A percentile compares a stretch with the other conserved stretches of the same genome.
Conservation (phyloP, 2,797 vertebrate genomes). For the Helarctos malayanus region DNA sequence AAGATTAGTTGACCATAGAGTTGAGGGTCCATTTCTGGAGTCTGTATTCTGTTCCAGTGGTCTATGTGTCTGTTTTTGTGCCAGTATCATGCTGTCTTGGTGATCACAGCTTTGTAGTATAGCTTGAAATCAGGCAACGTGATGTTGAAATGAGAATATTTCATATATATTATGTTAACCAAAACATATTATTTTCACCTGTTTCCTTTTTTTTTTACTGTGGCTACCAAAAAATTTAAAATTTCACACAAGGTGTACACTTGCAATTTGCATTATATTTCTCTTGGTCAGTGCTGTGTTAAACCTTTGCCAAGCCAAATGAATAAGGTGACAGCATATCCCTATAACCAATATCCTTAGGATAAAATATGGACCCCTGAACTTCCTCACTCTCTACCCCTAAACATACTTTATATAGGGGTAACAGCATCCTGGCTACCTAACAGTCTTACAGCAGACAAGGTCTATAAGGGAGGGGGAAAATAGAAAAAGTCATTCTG, state of each 20-base stretch:
- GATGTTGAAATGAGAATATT: slow-evolving; percentile 28
- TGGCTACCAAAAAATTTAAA: slow-evolving; percentile 15
- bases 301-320: not conserved
- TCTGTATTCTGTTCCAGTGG: too few relatives aligned
- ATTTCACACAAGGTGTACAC: not conserved
- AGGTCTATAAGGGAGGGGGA: not conserved
- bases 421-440: not conserved
- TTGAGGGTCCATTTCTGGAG: too few relatives aligned
- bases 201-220: not conserved
- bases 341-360: not conserved
- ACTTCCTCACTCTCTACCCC: not conserved
- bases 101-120: too few relatives aligned
- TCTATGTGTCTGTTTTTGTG: too few relatives aligned
- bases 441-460: not conserved
- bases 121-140: too few relatives aligned
- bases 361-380: not conserved
- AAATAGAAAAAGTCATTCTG: not conserved
- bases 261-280: slow-evolving; percentile 14
- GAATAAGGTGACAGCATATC: slow-evolving; percentile 3
- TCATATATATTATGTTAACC: not conserved
- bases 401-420: not conserved
- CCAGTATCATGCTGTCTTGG: too few relatives aligned
- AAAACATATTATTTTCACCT: slow-evolving; percentile 22
- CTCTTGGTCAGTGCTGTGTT: not conserved
- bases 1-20: too few relatives aligned